Conservation (phyloP, 2,797 vertebrate genomes). For the Prunella strophiata region DNA sequence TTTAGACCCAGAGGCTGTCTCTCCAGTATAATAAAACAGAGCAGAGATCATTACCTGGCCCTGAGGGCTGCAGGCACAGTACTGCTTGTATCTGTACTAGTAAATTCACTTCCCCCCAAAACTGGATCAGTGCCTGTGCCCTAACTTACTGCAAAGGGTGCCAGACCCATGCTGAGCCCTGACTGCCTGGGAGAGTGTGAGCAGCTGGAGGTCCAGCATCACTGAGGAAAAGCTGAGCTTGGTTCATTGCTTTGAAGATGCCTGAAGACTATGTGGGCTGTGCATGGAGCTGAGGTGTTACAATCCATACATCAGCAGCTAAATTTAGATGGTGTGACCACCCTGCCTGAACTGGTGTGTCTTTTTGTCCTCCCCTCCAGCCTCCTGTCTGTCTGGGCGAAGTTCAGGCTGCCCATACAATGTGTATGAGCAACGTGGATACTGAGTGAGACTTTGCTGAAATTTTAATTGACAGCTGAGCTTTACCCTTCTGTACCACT, state of each 20-base stretch:
- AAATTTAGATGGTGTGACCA: not conserved
- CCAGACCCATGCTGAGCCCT: not conserved
- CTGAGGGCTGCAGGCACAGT: not conserved
- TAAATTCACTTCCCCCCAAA: not conserved
- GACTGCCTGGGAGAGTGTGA: accelerated
- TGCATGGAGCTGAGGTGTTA: not conserved
- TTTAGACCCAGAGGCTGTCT: not conserved
- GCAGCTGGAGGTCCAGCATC: not conserved
- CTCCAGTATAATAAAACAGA: not conserved
- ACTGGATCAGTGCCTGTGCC: not conserved
- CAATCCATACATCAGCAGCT: accelerated
- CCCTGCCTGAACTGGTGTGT: not conserved
- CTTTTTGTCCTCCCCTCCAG: not conserved
- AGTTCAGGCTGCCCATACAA: not conserved
- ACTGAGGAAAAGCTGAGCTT: not conserved
- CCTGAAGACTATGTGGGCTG: not conserved
- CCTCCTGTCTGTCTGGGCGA: not conserved
- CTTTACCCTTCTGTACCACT: not conserved
- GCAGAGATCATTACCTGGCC: not conserved
- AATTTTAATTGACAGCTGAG: not conserved
- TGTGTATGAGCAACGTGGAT: not conserved
- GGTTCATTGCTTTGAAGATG: not conserved
- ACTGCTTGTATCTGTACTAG: not conserved
- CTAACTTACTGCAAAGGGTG: not conserved
- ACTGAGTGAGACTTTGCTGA: not conserved